Conservation (phyloP, 1,140 invertebrate genomes). For the Anadara kagoshimensis region DNA sequence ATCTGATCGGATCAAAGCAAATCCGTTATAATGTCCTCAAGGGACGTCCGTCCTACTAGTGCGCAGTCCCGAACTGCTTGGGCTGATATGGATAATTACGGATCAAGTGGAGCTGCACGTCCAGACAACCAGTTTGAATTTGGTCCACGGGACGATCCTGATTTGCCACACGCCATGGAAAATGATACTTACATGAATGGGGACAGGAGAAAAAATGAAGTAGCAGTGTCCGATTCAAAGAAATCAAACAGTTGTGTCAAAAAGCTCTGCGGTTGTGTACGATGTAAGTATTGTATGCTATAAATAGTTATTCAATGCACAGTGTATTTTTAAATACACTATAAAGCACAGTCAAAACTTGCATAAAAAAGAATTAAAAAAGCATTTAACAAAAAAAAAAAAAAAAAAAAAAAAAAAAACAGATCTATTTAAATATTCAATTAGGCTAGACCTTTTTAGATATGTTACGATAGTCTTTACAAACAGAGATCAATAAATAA, state of each 20-base stretch:
- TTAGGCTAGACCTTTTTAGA: background rate
- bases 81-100: slow-evolving; percentile 47
- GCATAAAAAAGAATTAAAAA: background rate
- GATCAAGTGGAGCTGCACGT: slow-evolving; percentile 46
- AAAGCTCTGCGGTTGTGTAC: slow-evolving; percentile 56
- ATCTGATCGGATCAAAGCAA: too few species aligned
- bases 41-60: slow-evolving; percentile 56
- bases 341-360: background rate
- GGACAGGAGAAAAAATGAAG: slow-evolving; percentile 29
- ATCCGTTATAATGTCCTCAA: slow-evolving; percentile 22
- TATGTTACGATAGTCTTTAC: background rate
- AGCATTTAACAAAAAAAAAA: slow-evolving; percentile 1
- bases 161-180: slow-evolving; percentile 53
- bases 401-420: too few species aligned
- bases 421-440: background rate
- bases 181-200: slow-evolving; percentile 49
- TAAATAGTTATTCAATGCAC: slow-evolving; percentile 5
- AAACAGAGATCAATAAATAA: background rate
- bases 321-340: background rate
- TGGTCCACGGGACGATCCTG: slow-evolving; percentile 54
- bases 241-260: slow-evolving; percentile 38
- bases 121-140: slow-evolving; percentile 54
- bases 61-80: slow-evolving; percentile 65
- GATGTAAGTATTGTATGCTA: slow-evolving; percentile 62
- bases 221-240: slow-evolving; percentile 26